These are phyloP conservation scores for Hedychridium roseum DNA, from an alignment of 2,888 invertebrate species.

Conservation along the genomic window DNA sequence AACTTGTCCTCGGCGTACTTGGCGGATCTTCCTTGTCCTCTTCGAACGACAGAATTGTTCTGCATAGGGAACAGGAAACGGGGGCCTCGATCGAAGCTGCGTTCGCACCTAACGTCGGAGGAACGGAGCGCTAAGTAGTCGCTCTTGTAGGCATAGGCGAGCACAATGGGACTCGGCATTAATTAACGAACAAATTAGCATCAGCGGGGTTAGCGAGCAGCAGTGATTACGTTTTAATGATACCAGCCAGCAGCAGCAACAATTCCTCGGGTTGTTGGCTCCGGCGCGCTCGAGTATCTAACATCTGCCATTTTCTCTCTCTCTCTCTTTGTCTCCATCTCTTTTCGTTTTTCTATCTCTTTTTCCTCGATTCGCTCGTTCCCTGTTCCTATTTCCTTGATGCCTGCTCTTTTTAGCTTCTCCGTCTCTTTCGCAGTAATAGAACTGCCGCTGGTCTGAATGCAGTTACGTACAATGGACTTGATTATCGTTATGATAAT, in stretches of 20 bases:
- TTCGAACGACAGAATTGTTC: background rate
- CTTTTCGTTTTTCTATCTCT: background rate
- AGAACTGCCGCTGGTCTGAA: too few relatives aligned
- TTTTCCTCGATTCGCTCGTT: too few relatives aligned
- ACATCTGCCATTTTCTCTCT: conserved; percentile 34
- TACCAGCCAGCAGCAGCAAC: conserved; percentile 41
- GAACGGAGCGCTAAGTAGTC: conserved; percentile 19
- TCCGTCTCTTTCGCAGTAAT: conserved; percentile 9
- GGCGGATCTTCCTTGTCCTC: background rate
- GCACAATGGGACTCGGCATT: conserved; percentile 58
- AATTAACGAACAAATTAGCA: conserved; percentile 61
- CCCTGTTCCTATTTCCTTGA: too few relatives aligned
- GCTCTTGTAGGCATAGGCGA: conserved; percentile 36
- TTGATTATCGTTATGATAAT: too few relatives aligned
- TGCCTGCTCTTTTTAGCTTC: conserved; percentile 3
- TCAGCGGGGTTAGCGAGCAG: conserved; percentile 50
- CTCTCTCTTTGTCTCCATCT: conserved; percentile 10
- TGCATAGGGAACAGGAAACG: conserved; percentile 26
- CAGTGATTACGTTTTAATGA: conserved; percentile 61
- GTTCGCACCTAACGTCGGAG: conserved; percentile 7
- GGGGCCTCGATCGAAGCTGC: conserved; percentile 20
- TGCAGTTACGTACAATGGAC: too few relatives aligned
- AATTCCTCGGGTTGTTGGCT: conserved; percentile 41
- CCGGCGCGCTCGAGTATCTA: conserved; percentile 22
- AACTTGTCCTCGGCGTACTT: background rate